Conservation (phyloP, 2,113 vertebrate species). For the Rhagologus leucostigma region DNA sequence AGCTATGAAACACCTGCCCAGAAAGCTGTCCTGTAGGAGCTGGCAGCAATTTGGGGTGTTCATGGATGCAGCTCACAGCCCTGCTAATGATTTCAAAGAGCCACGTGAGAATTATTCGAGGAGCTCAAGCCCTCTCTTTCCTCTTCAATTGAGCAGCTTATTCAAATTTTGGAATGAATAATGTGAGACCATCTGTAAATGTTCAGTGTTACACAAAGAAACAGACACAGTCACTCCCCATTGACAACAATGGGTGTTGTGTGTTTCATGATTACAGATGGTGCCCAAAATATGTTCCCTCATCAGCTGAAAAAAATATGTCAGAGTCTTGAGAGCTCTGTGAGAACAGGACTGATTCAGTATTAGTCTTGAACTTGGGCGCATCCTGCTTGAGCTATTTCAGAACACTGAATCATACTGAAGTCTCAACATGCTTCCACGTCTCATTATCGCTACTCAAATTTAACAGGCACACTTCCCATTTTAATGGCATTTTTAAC, state of each 20-base stretch:
- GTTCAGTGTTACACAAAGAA: conserved; percentile 7
- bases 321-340: not conserved
- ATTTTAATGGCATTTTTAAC: not conserved
- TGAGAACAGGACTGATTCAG: not conserved
- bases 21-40: not conserved
- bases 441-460: not conserved
- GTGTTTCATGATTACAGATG: not conserved
- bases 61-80: not conserved
- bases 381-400: not conserved
- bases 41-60: not conserved
- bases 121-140: not conserved
- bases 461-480: not conserved
- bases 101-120: not conserved
- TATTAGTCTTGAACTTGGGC: not conserved
- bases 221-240: not conserved
- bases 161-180: conserved; percentile 33
- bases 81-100: not conserved
- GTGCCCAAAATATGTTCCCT: not conserved
- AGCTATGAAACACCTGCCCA: not conserved
- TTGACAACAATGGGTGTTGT: not conserved
- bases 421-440: not conserved
- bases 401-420: not conserved
- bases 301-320: not conserved
- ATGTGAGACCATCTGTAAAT: conserved; percentile 42
- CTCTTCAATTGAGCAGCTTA: conserved; percentile 14